A percentile compares a stretch with the other conserved stretches of the same genome.
Conservation (phyloP, 1,140 invertebrate species). For the Lepidurus couesii region DNA sequence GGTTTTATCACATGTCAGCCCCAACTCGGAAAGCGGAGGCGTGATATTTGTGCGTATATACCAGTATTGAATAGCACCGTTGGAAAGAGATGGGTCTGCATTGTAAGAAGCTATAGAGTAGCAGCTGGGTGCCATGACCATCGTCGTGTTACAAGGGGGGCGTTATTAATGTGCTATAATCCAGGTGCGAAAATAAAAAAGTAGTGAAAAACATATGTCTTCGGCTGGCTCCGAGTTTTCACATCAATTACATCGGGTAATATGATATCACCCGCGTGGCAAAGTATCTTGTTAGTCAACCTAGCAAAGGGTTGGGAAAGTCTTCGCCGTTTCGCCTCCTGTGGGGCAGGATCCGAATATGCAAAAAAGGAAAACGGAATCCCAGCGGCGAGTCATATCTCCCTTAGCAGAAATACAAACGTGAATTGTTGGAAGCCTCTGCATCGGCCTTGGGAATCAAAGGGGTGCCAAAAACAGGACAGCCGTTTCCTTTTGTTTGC, state of each 20-base stretch:
- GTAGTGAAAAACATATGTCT: neutral
- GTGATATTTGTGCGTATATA: too few species aligned
- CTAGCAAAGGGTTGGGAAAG: neutral
- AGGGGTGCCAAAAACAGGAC: too few species aligned
- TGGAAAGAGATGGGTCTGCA: too few species aligned
- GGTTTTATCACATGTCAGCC: too few species aligned
- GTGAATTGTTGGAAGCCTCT: neutral
- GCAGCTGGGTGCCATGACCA: too few species aligned
- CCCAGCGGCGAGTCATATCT: too few species aligned
- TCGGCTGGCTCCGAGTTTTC: neutral
- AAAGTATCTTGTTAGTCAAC: neutral
- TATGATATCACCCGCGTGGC: neutral
- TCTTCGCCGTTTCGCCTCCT: neutral
- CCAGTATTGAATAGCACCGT: too few species aligned
- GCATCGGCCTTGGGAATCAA: neutral
- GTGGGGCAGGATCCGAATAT: too few species aligned
- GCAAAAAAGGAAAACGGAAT: too few species aligned
- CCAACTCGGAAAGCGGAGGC: too few species aligned
- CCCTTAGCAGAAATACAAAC: neutral
- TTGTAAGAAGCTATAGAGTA: too few species aligned
- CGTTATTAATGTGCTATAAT: neutral
- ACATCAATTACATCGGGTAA: neutral
- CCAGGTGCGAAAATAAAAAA: neutral
- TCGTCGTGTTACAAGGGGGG: neutral
- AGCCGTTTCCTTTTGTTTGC: too few species aligned